Conservation (phyloP, 2,113 vertebrate species). For the Holacanthus passer region DNA sequence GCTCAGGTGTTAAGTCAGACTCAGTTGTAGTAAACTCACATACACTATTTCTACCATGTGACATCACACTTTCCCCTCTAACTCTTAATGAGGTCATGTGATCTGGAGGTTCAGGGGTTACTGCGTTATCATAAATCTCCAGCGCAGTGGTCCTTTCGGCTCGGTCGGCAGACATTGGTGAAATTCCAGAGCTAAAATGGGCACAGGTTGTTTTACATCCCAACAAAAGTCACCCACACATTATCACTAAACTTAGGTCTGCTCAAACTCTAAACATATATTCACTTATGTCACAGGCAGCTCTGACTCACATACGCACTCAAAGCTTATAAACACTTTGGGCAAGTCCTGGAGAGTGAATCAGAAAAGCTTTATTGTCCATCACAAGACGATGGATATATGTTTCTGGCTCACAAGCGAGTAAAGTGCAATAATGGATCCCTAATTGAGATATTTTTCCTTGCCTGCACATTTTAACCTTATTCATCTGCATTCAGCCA, state of each 20-base stretch:
- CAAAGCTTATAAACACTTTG: neutral
- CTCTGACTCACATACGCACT: constrained; percentile 17
- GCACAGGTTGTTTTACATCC: constrained; percentile 60
- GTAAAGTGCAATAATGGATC: neutral
- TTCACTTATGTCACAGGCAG: constrained; percentile 1
- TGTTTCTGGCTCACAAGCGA: neutral
- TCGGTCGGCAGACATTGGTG: constrained; percentile 37
- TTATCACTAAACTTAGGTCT: constrained; percentile 42
- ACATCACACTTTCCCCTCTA: constrained; percentile 42
- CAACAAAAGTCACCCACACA: constrained; percentile 32
- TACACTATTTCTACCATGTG: constrained; percentile 40
- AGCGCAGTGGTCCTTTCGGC: constrained; percentile 23
- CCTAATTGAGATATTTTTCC: neutral
- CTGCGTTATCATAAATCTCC: constrained; percentile 48
- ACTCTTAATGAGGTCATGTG: constrained; percentile 47
- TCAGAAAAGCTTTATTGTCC: neutral
- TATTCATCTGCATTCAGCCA: constrained; percentile 40
- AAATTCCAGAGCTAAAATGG: constrained; percentile 61
- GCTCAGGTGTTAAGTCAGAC: constrained; percentile 48
- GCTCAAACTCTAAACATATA: constrained; percentile 19
- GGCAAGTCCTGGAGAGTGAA: neutral
- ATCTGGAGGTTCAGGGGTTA: constrained; percentile 38
- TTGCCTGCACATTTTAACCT: neutral
- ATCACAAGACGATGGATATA: neutral
- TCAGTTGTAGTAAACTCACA: neutral